phyloP scores from a whole-genome alignment of 2,888 invertebrate species.

The Linhomoeus sp. region DNA sequence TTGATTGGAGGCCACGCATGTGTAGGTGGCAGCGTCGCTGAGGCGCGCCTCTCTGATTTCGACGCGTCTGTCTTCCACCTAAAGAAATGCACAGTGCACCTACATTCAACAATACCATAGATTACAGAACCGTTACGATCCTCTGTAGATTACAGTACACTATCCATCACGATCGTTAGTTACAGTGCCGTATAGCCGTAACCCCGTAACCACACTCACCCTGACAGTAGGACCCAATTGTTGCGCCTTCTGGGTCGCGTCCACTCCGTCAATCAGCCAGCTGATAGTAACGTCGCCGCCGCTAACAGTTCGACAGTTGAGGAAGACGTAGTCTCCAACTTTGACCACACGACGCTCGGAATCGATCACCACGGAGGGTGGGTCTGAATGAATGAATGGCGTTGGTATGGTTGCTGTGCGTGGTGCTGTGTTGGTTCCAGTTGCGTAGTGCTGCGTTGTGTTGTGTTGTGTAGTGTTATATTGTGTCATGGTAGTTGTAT shows the following conservation, averaged over 20 bases:
- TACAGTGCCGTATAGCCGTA: too few species aligned
- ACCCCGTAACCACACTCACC: too few species aligned
- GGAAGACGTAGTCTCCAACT: conserved; percentile 27
- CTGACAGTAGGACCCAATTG: too few species aligned
- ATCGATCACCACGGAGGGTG: conserved; percentile 14
- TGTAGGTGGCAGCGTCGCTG: conserved; percentile 40
- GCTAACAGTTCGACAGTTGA: conserved; percentile 28
- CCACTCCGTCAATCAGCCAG: conserved; percentile 15
- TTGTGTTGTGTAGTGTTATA: neutral
- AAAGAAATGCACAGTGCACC: neutral
- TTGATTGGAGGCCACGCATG: conserved; percentile 38
- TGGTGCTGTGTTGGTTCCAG: too few species aligned
- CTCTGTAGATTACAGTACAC: too few species aligned
- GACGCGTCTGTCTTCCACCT: conserved; percentile 12
- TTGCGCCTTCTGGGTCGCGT: too few species aligned
- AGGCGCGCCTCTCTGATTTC: conserved; percentile 16
- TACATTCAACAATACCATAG: neutral
- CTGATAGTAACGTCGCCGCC: conserved; percentile 12
- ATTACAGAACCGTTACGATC: conserved; percentile 25
- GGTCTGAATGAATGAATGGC: too few species aligned
- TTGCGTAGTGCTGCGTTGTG: too few species aligned
- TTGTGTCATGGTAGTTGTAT: neutral
- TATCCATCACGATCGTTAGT: too few species aligned
- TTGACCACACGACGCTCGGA: conserved; percentile 9
- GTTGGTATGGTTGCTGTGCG: too few species aligned